These are phyloP conservation scores for Hippocampus barbouri DNA, from an alignment of 2,113 vertebrate species.

Conservation along the genomic window DNA sequence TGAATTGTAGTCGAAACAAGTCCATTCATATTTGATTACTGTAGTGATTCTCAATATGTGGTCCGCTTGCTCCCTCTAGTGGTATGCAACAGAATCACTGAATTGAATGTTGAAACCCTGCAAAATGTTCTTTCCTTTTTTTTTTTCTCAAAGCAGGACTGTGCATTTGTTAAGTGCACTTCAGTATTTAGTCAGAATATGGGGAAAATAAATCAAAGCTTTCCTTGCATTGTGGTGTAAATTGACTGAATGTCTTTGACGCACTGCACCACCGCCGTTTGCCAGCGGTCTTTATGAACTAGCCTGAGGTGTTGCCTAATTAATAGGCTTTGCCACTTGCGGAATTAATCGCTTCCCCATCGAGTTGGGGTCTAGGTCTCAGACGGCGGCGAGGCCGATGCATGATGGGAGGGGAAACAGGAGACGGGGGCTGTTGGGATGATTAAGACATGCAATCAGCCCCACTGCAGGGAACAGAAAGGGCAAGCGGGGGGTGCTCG, in stretches of 20 bases:
- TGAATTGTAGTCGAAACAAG: no score
- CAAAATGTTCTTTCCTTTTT: not conserved
- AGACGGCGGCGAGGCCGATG: constrained; percentile 46
- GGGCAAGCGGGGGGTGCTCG: constrained; percentile 53
- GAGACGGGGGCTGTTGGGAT: constrained; percentile 42
- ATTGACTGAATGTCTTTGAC: not conserved
- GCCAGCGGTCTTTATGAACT: constrained; percentile 50
- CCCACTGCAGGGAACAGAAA: constrained; percentile 56
- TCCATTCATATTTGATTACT: no score
- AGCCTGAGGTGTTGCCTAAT: constrained; percentile 62
- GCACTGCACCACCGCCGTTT: constrained; percentile 30
- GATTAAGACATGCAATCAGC: constrained; percentile 71
- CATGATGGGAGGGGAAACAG: constrained; percentile 38
- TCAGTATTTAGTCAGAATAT: no score
- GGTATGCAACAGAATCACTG: no score
- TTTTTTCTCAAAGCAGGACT: no score
- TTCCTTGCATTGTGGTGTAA: not conserved
- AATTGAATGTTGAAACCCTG: not conserved
- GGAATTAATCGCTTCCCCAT: constrained; percentile 60
- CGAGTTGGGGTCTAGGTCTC: constrained; percentile 34
- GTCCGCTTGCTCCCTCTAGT: no score
- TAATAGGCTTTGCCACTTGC: constrained; percentile 54
- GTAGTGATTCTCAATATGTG: no score
- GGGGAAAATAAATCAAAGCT: no score
- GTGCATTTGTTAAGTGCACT: no score